A percentile compares a stretch with the other conserved stretches of the same genome.
Conservation (phyloP, 1,140 invertebrate genomes). For the Orius laevigatus region DNA sequence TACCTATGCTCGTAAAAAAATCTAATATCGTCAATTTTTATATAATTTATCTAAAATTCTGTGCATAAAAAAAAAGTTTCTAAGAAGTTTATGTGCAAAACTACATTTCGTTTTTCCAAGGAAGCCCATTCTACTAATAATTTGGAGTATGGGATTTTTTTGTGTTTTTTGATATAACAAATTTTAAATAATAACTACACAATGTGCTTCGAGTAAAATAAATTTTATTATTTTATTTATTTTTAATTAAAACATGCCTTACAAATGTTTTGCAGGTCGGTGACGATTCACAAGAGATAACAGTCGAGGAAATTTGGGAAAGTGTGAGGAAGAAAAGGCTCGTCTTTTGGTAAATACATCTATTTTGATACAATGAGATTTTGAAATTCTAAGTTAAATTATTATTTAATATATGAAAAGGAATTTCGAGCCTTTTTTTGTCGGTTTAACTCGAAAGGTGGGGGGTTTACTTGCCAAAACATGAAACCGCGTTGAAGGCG, state of each 20-base stretch:
- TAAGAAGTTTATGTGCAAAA: too few relatives aligned
- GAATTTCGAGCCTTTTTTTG: not conserved
- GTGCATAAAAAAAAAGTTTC: too few relatives aligned
- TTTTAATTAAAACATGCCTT: slow-evolving; percentile 9
- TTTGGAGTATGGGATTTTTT: too few relatives aligned
- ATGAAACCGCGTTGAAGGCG: slow-evolving; percentile 46
- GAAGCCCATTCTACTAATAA: too few relatives aligned
- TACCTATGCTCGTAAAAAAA: too few relatives aligned
- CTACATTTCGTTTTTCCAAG: too few relatives aligned
- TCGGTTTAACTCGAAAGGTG: not conserved
- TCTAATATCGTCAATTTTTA: too few relatives aligned
- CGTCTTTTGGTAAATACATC: slow-evolving; percentile 1
- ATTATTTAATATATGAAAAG: not conserved
- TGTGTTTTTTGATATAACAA: not conserved
- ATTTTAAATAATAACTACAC: slow-evolving; percentile 10
- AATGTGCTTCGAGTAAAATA: slow-evolving; percentile 11
- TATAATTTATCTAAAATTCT: too few relatives aligned
- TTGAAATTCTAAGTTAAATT: slow-evolving; percentile 4
- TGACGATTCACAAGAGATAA: not conserved
- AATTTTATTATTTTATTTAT: slow-evolving; percentile 8
- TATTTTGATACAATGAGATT: not conserved
- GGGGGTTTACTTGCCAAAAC: slow-evolving; percentile 31
- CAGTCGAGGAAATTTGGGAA: not conserved
- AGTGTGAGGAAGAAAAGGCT: not conserved
- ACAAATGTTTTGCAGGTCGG: not conserved